phyloP scores from a whole-genome alignment of 2,888 invertebrate species.

The Cephus pygmeus region DNA sequence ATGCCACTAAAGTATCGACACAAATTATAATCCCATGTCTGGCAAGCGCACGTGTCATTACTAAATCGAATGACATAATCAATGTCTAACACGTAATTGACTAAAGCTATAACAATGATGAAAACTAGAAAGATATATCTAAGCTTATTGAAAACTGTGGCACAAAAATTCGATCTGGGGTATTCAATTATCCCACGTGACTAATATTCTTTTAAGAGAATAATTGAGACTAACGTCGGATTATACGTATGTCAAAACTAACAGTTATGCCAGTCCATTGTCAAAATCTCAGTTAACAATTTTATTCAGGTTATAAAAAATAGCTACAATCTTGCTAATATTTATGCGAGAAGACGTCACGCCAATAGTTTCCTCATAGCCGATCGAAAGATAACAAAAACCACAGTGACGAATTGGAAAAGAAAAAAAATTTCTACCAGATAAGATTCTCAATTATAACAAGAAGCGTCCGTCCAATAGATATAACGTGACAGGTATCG shows the following conservation, averaged over 20 bases:
- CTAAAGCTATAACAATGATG: too few relatives aligned
- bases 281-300: neutral
- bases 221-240: too few relatives aligned
- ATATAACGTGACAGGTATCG: neutral
- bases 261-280: neutral
- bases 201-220: too few relatives aligned
- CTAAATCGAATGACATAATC: too few relatives aligned
- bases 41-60: too few relatives aligned
- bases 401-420: neutral
- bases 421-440: neutral
- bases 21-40: too few relatives aligned
- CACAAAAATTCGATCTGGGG: too few relatives aligned
- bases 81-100: too few relatives aligned
- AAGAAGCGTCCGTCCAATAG: neutral
- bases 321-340: neutral
- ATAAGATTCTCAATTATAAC: neutral
- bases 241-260: neutral
- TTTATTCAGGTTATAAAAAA: neutral
- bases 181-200: too few relatives aligned
- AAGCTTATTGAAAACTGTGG: too few relatives aligned
- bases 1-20: too few relatives aligned
- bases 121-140: too few relatives aligned
- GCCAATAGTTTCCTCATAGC: neutral
- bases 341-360: neutral
- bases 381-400: neutral